Conservation (phyloP, 2,113 vertebrate genomes). For the Sula dactylatra region DNA sequence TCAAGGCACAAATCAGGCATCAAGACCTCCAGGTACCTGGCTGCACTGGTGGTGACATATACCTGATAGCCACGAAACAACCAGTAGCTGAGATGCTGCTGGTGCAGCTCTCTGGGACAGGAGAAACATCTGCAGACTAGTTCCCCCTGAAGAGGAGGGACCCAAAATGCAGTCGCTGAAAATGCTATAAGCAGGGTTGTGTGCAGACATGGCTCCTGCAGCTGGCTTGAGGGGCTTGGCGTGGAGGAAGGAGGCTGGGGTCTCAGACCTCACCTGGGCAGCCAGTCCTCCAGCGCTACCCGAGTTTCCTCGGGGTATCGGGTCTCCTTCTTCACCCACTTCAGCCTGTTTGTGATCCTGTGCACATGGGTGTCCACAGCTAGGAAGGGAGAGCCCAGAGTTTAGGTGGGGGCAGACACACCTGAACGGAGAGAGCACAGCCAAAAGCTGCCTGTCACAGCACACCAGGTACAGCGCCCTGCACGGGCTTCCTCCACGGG, state of each 20-base stretch:
- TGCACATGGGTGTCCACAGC: conserved; percentile 97
- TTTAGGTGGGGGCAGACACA: not conserved
- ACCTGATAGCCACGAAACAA: not conserved
- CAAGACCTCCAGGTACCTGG: not conserved
- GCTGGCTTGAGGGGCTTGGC: not conserved
- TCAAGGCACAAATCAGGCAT: not conserved
- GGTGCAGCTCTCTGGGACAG: not conserved
- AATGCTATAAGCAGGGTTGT: not conserved
- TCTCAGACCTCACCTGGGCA: conserved; percentile 82
- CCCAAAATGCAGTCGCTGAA: not conserved
- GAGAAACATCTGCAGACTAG: not conserved
- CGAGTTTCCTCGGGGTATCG: conserved; percentile 87
- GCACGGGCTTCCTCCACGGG: not conserved
- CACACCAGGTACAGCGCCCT: not conserved
- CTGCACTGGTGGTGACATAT: not conserved
- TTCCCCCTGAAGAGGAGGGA: not conserved
- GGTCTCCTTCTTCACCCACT: conserved; percentile 83
- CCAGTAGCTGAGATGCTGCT: not conserved
- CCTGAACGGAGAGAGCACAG: not conserved
- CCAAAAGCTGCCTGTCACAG: not conserved
- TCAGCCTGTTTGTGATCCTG: conserved; percentile 88
- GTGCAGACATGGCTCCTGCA: not conserved
- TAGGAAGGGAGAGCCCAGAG: conserved; percentile 57
- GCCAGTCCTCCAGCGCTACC: conserved; percentile 86
- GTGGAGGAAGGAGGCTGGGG: not conserved